Evolutionary conservation across 2,888 invertebrate species (phyloP).

Genomic region (Psylliodes chrysocephalus): DNA sequence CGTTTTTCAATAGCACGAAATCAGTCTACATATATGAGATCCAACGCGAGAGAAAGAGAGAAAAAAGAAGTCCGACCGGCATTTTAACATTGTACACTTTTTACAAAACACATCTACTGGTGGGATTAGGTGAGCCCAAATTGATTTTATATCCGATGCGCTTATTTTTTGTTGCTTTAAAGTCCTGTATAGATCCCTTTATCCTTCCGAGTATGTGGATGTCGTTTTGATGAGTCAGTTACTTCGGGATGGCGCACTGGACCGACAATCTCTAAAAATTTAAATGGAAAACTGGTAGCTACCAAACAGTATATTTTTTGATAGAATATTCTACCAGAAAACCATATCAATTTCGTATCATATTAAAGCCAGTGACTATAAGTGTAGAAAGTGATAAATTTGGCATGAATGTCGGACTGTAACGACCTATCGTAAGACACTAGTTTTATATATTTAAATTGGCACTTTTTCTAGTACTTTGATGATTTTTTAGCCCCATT

Average conservation of each 20-base stretch:
- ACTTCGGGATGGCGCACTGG: not conserved
- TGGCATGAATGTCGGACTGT: too few species aligned
- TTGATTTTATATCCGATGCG: constrained; percentile 11
- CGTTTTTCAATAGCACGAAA: constrained; percentile 39
- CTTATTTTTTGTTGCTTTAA: constrained; percentile 10
- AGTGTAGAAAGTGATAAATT: too few species aligned
- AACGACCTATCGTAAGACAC: too few species aligned
- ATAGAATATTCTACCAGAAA: too few species aligned
- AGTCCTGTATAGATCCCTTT: constrained; percentile 5
- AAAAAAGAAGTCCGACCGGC: not conserved
- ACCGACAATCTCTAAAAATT: constrained; percentile 1
- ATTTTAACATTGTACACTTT: constrained; percentile 16
- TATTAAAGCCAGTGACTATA: too few species aligned
- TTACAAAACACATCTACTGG: constrained; percentile 7
- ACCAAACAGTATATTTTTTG: too few species aligned
- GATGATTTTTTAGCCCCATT: too few species aligned
- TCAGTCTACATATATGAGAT: constrained; percentile 4
- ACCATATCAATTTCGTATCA: too few species aligned
- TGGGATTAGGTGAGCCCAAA: not conserved
- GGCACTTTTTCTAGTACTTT: too few species aligned
- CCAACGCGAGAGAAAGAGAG: not conserved
- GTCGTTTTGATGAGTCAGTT: constrained; percentile 10
- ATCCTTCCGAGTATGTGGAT: constrained; percentile 8
- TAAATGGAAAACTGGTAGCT: constrained; percentile 1
- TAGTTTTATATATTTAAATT: too few species aligned